A percentile compares a stretch with the other conserved stretches of the same genome.
phyloP scores from a whole-genome alignment of 2,113 vertebrate genomes.

The Pterocles burchelli region DNA sequence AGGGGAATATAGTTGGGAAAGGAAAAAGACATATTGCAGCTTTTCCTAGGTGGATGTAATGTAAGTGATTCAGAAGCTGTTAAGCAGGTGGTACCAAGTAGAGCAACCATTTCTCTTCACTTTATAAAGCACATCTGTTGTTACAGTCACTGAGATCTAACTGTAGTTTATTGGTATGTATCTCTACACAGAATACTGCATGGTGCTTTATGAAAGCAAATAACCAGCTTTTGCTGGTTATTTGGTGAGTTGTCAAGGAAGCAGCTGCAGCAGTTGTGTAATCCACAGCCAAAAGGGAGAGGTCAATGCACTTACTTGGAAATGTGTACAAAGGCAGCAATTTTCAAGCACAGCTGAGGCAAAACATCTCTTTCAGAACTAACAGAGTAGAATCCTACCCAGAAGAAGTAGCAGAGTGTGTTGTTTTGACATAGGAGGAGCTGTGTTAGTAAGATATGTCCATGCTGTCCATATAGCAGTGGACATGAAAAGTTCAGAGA shows the following conservation, averaged over 20 bases:
- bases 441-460: not conserved
- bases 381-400: not conserved
- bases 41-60: not conserved
- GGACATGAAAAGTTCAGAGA: not conserved
- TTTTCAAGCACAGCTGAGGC: not conserved
- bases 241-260: not conserved
- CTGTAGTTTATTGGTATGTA: not conserved
- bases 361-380: not conserved
- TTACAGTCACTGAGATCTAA: not conserved
- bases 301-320: not conserved
- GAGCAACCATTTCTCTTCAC: not conserved
- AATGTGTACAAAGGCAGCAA: not conserved
- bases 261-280: constrained; percentile 1
- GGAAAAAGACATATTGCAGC: not conserved
- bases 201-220: not conserved
- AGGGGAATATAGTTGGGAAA: not conserved
- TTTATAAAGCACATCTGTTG: not conserved
- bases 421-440: not conserved
- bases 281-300: not conserved
- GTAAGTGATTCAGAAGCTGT: not conserved
- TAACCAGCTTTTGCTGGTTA: not conserved
- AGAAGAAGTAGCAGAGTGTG: not conserved
- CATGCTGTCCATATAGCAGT: not conserved
- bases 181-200: not conserved
- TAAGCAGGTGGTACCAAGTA: constrained; percentile 2